Evolutionary conservation across 2,797 vertebrate species (phyloP).

Genomic region (Myotis myotis): DNA sequence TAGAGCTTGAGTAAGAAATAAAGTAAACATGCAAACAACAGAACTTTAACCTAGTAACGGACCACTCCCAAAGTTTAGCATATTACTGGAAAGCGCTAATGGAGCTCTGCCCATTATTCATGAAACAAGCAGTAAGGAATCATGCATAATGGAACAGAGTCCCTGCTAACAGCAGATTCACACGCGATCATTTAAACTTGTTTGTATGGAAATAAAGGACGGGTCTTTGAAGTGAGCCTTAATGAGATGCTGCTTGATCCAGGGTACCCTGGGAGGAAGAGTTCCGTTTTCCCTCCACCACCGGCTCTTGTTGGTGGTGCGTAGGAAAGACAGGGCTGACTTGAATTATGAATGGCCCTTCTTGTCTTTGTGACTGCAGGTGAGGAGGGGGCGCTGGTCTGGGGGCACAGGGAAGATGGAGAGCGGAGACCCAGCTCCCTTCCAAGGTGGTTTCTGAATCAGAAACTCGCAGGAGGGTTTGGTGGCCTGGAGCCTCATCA

Average conservation of each 20-base stretch:
- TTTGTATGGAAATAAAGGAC: constrained; percentile 88
- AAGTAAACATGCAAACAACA: constrained; percentile 82
- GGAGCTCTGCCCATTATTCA: constrained; percentile 82
- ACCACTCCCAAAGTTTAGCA: constrained; percentile 84
- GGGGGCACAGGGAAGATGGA: neutral
- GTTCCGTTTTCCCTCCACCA: constrained; percentile 81
- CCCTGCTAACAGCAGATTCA: constrained; percentile 86
- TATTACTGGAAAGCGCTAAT: constrained; percentile 82
- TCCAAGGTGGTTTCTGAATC: neutral
- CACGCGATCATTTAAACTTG: constrained; percentile 87
- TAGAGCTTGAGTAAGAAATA: constrained; percentile 70
- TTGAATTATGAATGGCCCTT: constrained; percentile 84
- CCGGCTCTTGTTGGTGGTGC: constrained; percentile 77
- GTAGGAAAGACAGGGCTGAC: constrained; percentile 75
- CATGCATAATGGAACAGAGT: constrained; percentile 88
- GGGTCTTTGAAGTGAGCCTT: constrained; percentile 87
- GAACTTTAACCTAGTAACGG: constrained; percentile 83
- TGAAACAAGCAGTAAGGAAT: constrained; percentile 80
- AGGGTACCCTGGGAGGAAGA: constrained; percentile 82
- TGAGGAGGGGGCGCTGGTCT: constrained; percentile 41
- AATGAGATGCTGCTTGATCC: constrained; percentile 88
- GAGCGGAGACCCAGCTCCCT: neutral
- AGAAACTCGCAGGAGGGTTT: neutral
- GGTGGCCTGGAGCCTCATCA: neutral
- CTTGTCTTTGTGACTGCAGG: constrained; percentile 75